These are phyloP conservation scores for Pyrrhia umbra DNA, from an alignment of 2,888 invertebrate species.

Conservation along the genomic window DNA sequence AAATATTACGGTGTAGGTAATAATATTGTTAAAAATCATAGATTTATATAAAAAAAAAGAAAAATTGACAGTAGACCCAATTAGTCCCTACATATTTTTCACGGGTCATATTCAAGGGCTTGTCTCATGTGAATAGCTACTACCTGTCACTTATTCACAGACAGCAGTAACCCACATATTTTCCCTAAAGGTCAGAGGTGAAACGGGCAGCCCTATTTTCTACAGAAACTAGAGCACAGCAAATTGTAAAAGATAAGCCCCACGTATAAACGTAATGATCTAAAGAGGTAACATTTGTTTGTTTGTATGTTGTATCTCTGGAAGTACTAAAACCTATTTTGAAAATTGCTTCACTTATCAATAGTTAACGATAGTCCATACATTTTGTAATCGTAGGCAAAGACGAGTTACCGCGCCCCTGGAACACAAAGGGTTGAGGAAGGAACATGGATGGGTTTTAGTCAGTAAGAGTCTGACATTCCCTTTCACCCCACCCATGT, in stretches of 20 bases:
- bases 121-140: slow-evolving; percentile 6
- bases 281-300: neutral
- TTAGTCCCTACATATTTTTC: neutral
- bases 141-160: slow-evolving; percentile 19
- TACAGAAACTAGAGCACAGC: slow-evolving; percentile 19
- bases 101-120: neutral
- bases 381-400: no score
- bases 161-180: slow-evolving; percentile 29
- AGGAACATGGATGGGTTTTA: no score
- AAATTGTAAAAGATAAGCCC: slow-evolving; percentile 22
- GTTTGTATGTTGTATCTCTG: neutral
- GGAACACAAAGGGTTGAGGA: no score
- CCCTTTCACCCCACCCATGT: no score
- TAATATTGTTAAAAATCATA: no score
- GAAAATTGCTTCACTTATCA: slow-evolving; percentile 1
- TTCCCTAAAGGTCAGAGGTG: slow-evolving; percentile 22
- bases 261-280: slow-evolving; percentile 1
- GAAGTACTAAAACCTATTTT: neutral
- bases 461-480: no score
- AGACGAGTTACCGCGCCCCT: no score
- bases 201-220: slow-evolving; percentile 16
- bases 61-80: neutral
- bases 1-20: no score
- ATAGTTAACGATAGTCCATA: neutral
- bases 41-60: neutral